phyloP scores from a whole-genome alignment of 2,888 invertebrate genomes.

The Tachina grossa region DNA sequence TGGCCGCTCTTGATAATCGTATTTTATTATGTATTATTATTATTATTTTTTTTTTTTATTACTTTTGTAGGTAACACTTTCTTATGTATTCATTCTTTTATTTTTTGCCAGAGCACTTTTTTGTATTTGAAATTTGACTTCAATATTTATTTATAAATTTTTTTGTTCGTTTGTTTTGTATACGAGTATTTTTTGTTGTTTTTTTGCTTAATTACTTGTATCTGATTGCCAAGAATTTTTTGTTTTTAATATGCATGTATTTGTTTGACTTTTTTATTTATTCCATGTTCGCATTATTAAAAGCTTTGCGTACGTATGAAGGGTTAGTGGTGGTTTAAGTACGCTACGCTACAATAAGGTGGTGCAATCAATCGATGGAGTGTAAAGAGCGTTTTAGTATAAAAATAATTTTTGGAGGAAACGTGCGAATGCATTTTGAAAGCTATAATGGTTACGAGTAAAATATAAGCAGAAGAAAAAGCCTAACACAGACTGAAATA shows the following conservation, averaged over 20 bases:
- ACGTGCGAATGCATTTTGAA: no score
- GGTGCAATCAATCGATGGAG: not conserved
- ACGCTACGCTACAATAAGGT: conserved; percentile 15
- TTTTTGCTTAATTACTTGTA: conserved; percentile 80
- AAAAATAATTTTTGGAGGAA: no score
- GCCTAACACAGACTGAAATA: no score
- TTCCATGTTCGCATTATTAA: conserved; percentile 78
- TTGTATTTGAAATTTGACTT: conserved; percentile 64
- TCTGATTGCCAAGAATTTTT: conserved; percentile 74
- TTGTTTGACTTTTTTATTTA: conserved; percentile 69
- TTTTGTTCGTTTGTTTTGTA: conserved; percentile 40
- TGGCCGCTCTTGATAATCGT: conserved; percentile 21
- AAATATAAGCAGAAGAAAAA: no score
- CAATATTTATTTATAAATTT: conserved; percentile 46
- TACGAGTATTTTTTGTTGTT: not conserved
- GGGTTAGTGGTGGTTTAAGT: conserved; percentile 38
- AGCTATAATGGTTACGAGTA: no score
- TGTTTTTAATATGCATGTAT: conserved; percentile 52
- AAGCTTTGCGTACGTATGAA: conserved; percentile 67
- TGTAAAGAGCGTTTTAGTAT: no score
- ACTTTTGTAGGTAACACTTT: conserved; percentile 56
- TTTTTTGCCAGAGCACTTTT: not conserved
- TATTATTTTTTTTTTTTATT: conserved; percentile 19
- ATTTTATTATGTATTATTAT: no score
- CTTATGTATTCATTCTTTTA: not conserved